Conservation (phyloP, 2,797 vertebrate species). For the Alectoris magna region DNA sequence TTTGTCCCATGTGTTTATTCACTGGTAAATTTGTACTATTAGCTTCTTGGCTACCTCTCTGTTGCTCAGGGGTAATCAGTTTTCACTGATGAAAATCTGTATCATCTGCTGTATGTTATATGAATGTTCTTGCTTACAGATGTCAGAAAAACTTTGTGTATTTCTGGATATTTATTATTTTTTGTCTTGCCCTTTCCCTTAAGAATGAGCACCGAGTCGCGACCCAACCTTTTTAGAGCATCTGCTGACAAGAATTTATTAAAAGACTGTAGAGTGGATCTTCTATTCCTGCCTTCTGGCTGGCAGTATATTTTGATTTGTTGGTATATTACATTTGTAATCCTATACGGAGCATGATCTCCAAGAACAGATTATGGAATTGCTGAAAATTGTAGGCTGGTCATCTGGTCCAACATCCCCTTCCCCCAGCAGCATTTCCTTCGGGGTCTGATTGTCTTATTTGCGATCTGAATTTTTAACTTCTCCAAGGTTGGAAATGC, state of each 20-base stretch:
- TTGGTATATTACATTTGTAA: slow-evolving; percentile 38
- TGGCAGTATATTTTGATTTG: slow-evolving; percentile 24
- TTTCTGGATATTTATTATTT: background rate
- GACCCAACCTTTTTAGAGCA: background rate
- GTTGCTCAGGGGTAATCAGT: background rate
- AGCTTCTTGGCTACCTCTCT: background rate
- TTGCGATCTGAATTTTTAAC: background rate
- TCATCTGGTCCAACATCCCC: background rate
- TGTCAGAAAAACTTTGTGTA: background rate
- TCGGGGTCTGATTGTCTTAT: background rate
- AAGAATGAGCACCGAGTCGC: background rate
- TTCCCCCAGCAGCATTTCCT: background rate
- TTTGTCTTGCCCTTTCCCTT: accelerated
- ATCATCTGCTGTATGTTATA: background rate
- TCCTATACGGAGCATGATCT: background rate
- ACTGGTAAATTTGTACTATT: background rate
- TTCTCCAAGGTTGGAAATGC: background rate
- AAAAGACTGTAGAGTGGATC: background rate
- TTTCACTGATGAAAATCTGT: background rate
- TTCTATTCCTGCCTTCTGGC: slow-evolving; percentile 46
- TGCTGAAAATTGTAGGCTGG: slow-evolving; percentile 31
- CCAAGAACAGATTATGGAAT: slow-evolving; percentile 60
- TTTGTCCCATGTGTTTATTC: background rate
- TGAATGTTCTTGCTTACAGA: background rate
- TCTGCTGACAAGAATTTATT: background rate